phyloP scores from a whole-genome alignment of 2,888 invertebrate genomes.

The Hesperia comma region DNA sequence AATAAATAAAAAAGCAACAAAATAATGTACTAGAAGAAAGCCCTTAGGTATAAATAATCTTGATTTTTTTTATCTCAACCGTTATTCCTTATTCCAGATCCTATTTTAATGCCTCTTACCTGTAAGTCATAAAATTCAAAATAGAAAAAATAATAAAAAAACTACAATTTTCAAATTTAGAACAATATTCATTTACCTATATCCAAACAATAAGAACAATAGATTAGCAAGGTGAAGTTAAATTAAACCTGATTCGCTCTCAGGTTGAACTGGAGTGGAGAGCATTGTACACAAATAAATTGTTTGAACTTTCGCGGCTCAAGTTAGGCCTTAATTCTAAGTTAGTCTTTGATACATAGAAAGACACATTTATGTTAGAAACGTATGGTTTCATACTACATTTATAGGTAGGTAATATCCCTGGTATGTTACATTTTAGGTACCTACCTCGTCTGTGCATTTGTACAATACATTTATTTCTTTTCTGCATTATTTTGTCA shows the following conservation, averaged over 20 bases:
- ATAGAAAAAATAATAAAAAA: not conserved
- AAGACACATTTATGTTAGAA: not conserved
- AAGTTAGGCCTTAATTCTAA: slow-evolving; percentile 11
- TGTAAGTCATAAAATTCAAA: too few relatives aligned
- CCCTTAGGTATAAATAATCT: too few relatives aligned
- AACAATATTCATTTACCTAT: not conserved
- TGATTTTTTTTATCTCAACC: too few relatives aligned
- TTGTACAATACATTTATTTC: too few relatives aligned
- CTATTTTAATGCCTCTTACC: too few relatives aligned
- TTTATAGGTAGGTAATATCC: too few relatives aligned
- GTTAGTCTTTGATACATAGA: not conserved
- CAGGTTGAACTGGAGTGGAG: slow-evolving; percentile 1
- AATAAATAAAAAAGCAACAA: too few relatives aligned
- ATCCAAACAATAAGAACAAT: slow-evolving; percentile 1
- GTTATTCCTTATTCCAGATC: too few relatives aligned
- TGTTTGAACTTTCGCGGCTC: not conserved
- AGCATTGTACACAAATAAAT: slow-evolving; percentile 7
- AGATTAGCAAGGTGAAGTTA: slow-evolving; percentile 2
- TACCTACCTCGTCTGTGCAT: too few relatives aligned
- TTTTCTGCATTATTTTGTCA: too few relatives aligned
- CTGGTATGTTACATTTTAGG: too few relatives aligned
- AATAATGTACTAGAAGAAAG: too few relatives aligned
- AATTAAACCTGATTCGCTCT: slow-evolving; percentile 11
- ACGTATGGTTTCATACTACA: not conserved
- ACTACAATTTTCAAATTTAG: not conserved